Percentiles rank a stretch among this genome's conserved stretches.
Evolutionary conservation across 2,113 vertebrate species (phyloP).

Genomic region (Gambusia affinis): DNA sequence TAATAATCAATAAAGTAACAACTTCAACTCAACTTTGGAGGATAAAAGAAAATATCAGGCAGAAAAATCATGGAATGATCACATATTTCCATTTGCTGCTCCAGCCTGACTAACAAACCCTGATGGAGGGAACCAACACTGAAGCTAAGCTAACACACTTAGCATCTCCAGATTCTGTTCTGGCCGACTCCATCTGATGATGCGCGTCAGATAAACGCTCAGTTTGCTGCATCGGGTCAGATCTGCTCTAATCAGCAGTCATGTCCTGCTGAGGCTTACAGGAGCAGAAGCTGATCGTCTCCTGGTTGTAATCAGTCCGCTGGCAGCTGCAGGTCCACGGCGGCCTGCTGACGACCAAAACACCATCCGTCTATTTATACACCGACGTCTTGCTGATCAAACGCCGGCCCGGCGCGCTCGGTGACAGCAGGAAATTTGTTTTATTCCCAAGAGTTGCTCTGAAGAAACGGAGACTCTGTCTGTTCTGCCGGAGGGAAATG

Average conservation of each 20-base stretch:
- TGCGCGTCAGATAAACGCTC: background rate
- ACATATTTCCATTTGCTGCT: background rate
- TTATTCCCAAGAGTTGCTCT: constrained; percentile 13
- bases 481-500: constrained; percentile 35
- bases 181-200: background rate
- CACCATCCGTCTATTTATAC: constrained; percentile 65
- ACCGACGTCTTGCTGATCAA: constrained; percentile 53
- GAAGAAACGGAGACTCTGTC: background rate
- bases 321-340: constrained; percentile 54
- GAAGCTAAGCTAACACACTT: too few relatives aligned
- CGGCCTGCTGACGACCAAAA: constrained; percentile 52
- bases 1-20: background rate
- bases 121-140: background rate
- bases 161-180: too few relatives aligned
- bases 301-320: constrained; percentile 57
- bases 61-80: background rate
- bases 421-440: constrained; percentile 28
- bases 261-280: constrained; percentile 61
- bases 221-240: constrained; percentile 22
- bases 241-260: constrained; percentile 45
- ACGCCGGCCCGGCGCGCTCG: constrained; percentile 21
- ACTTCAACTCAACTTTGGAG: background rate
- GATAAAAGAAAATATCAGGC: background rate
- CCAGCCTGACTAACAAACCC: too few relatives aligned
- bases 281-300: constrained; percentile 44